phyloP scores from a whole-genome alignment of 30 jellyfish, hydroid and myxozoan genomes.

The Catostylus mosaicus region DNA sequence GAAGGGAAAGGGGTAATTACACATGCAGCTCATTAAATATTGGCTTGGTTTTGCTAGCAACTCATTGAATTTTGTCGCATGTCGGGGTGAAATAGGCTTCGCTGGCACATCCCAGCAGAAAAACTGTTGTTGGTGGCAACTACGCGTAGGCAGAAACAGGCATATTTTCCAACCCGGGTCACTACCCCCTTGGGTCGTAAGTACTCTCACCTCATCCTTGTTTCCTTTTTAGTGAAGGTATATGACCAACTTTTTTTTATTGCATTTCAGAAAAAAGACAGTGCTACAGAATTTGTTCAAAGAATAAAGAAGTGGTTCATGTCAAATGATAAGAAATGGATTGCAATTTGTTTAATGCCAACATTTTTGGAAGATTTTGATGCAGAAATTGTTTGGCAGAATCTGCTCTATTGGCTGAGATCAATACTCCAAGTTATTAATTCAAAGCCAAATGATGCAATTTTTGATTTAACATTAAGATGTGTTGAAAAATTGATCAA shows the following conservation, averaged over 20 bases:
- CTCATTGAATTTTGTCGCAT: too few relatives aligned
- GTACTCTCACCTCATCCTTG: neutral
- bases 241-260: too few relatives aligned
- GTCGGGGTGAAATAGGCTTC: too few relatives aligned
- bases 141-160: too few relatives aligned
- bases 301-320: conserved; percentile 36
- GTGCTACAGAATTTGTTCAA: conserved; percentile 26
- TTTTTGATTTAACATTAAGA: conserved; percentile 4
- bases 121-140: too few relatives aligned
- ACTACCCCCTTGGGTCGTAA: neutral
- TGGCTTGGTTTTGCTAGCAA: too few relatives aligned
- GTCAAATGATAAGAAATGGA: conserved; percentile 53
- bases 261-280: conserved; percentile 16
- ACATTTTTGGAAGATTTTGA: conserved; percentile 14
- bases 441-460: conserved; percentile 12
- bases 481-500: conserved; percentile 13
- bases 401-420: conserved; percentile 52
- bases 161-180: too few relatives aligned
- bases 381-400: conserved; percentile 39
- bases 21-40: too few relatives aligned
- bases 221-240: too few relatives aligned
- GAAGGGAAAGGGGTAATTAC: too few relatives aligned
- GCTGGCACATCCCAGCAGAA: too few relatives aligned
- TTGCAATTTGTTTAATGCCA: conserved; percentile 57
- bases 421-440: conserved; percentile 31